phyloP scores from a whole-genome alignment of 2,113 vertebrate species.

The Brachyistius frenatus region DNA sequence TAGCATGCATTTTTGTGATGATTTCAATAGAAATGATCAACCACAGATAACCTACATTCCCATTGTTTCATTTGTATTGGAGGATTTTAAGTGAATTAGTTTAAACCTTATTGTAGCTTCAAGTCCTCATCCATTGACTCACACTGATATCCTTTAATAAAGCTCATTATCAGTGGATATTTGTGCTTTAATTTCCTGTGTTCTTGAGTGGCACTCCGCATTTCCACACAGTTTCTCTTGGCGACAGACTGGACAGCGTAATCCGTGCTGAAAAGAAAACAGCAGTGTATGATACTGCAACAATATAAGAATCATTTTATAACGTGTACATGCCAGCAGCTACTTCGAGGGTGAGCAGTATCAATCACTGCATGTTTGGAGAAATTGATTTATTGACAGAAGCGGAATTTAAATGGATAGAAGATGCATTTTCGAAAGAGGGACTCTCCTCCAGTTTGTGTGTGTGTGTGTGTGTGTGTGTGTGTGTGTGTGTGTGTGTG shows the following conservation, averaged over 20 bases:
- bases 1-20: no score
- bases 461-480: no score
- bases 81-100: no score
- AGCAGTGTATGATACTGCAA: no score
- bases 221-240: not conserved
- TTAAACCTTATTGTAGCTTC: no score
- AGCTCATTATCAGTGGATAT: not conserved
- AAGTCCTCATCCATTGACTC: not conserved
- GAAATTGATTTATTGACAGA: conserved; percentile 26
- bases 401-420: not conserved
- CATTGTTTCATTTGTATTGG: no score
- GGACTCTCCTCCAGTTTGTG: no score
- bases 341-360: conserved; percentile 1
- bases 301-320: no score
- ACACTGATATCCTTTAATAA: not conserved
- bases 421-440: not conserved
- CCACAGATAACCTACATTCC: no score
- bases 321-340: not conserved
- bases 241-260: not conserved
- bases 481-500: not conserved
- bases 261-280: not conserved
- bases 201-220: not conserved
- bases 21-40: not conserved
- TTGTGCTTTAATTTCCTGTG: not conserved
- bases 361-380: not conserved